These are phyloP conservation scores for Chaenocephalus aceratus DNA, from an alignment of 2,113 vertebrate species.

Conservation along the genomic window DNA sequence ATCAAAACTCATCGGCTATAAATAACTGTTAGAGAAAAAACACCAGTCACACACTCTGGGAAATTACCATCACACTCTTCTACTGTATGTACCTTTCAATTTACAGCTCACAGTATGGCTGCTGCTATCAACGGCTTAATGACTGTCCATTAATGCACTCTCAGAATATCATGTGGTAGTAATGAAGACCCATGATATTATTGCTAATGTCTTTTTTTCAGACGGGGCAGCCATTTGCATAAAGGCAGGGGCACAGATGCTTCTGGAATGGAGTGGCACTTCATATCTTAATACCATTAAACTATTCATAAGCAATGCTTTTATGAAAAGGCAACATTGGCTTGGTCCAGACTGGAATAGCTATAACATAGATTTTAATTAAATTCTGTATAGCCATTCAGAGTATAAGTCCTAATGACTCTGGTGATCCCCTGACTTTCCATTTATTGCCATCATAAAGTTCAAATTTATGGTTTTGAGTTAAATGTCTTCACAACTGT, in stretches of 20 bases:
- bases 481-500: not conserved
- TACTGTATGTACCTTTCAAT: conserved; percentile 16
- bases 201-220: conserved; percentile 24
- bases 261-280: not conserved
- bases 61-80: conserved; percentile 6
- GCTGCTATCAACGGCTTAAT: conserved; percentile 31
- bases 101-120: conserved; percentile 21
- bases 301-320: not conserved
- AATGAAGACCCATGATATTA: conserved; percentile 21
- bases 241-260: not conserved
- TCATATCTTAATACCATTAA: not conserved
- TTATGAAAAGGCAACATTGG: not conserved
- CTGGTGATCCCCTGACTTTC: not conserved
- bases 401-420: not conserved
- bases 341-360: not conserved
- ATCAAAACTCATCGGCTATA: conserved; percentile 33
- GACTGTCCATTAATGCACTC: conserved; percentile 42
- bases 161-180: conserved; percentile 26
- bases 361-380: not conserved
- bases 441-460: not conserved
- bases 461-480: not conserved
- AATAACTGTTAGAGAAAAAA: conserved; percentile 38
- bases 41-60: conserved; percentile 17
- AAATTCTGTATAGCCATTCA: not conserved
- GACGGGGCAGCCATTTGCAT: not conserved